These are phyloP conservation scores for Blastobasis lacticolella DNA, from an alignment of 2,888 invertebrate genomes.

Conservation along the genomic window DNA sequence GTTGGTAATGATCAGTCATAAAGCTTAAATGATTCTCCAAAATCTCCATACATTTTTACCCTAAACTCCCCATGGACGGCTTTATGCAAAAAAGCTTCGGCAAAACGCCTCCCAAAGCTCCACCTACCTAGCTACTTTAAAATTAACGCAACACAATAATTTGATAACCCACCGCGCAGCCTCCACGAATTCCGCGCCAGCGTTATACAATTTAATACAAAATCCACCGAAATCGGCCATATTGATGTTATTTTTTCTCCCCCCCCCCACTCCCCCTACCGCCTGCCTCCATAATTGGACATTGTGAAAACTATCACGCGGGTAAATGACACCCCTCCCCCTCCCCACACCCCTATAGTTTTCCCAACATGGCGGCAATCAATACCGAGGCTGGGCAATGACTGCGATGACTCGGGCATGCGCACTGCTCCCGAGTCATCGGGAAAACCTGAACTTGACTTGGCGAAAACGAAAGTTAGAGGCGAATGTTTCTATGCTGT, in stretches of 20 bases:
- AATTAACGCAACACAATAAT: conserved; percentile 13
- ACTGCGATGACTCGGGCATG: conserved; percentile 71
- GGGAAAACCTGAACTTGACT: conserved; percentile 72
- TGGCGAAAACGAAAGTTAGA: conserved; percentile 71
- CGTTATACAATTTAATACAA: conserved; percentile 67
- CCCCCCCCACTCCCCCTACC: conserved; percentile 37
- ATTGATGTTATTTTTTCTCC: conserved; percentile 60
- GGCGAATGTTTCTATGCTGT: conserved; percentile 65
- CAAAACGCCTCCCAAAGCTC: too few species aligned
- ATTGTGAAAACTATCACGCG: conserved; percentile 72
- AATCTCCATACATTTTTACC: too few species aligned
- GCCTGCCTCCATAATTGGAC: conserved; percentile 64
- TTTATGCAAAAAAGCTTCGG: too few species aligned
- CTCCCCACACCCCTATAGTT: conserved; percentile 34
- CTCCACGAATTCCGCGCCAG: conserved; percentile 32
- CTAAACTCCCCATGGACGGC: too few species aligned
- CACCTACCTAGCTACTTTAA: too few species aligned
- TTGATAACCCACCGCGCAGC: conserved; percentile 39
- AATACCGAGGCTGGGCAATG: conserved; percentile 73
- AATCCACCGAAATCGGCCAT: conserved; percentile 60
- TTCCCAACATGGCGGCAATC: conserved; percentile 72
- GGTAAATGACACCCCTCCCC: conserved; percentile 56
- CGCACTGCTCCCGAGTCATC: conserved; percentile 57
- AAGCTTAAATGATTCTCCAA: too few species aligned
- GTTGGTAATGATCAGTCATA: too few species aligned